phyloP scores from a whole-genome alignment of 2,113 vertebrate genomes.

The Gopherus evgoodei region DNA sequence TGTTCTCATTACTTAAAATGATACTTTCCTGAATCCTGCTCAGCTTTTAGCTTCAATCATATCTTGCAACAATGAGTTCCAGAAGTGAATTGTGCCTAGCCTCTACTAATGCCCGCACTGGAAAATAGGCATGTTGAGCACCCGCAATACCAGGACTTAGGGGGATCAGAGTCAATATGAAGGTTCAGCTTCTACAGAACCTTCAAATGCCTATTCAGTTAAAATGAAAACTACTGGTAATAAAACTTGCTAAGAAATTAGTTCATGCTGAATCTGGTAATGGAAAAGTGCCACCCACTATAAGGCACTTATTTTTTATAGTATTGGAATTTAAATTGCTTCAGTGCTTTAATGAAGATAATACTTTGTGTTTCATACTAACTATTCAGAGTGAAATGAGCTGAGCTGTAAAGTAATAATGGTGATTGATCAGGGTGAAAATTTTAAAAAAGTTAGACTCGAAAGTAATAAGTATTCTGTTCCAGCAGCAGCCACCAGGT shows the following conservation, averaged over 20 bases:
- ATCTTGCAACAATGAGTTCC: neutral
- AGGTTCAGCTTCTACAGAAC: neutral
- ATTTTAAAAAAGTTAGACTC: slow-evolving; percentile 22
- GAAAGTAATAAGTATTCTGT: slow-evolving; percentile 45
- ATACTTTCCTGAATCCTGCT: neutral
- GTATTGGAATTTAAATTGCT: slow-evolving; percentile 64
- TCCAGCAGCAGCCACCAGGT: slow-evolving; percentile 5
- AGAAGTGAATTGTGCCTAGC: neutral
- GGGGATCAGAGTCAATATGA: neutral
- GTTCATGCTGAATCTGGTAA: slow-evolving; percentile 50
- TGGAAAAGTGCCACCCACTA: slow-evolving; percentile 6
- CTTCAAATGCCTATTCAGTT: neutral
- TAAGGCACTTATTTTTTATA: slow-evolving; percentile 58
- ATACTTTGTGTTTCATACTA: slow-evolving; percentile 32
- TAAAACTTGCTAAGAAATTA: slow-evolving; percentile 52
- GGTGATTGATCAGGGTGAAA: slow-evolving; percentile 45
- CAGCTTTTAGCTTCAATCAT: neutral
- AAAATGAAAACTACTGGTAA: slow-evolving; percentile 40
- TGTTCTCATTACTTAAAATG: neutral
- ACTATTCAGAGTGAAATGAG: slow-evolving; percentile 43
- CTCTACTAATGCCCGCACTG: neutral
- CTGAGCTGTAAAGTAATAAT: slow-evolving; percentile 59
- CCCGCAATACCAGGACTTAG: neutral
- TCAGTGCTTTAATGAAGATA: slow-evolving; percentile 53
- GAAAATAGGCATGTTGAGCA: neutral